These are phyloP conservation scores for Meloidogyne hapla DNA, from an alignment of 1,140 invertebrate genomes.

Conservation along the genomic window DNA sequence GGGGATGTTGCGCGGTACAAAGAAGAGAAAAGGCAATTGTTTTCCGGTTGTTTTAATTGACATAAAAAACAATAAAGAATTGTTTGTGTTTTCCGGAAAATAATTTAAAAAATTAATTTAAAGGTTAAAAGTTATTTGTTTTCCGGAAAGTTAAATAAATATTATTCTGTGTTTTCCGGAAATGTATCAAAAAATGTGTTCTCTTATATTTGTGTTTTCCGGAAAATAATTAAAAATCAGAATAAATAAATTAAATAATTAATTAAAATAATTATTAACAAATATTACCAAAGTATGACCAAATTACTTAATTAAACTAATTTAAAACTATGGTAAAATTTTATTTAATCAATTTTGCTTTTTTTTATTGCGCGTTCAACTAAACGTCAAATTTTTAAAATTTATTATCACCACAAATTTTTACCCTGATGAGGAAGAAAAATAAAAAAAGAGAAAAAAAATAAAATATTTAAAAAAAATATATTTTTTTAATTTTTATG, in stretches of 20 bases:
- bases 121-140: no score
- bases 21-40: not conserved
- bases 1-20: not conserved
- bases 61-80: no score
- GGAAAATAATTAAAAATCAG: not conserved
- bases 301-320: not conserved
- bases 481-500: no score
- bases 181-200: no score
- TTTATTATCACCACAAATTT: not conserved
- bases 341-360: not conserved
- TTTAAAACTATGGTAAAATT: not conserved
- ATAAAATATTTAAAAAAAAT: no score
- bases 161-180: no score
- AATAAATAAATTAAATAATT: not conserved
- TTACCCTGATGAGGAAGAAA: not conserved
- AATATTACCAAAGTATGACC: not conserved
- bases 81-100: not conserved
- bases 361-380: not conserved
- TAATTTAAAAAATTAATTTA: no score
- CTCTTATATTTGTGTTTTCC: not conserved
- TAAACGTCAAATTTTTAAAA: not conserved
- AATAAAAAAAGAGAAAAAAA: not conserved
- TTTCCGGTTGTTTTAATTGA: not conserved
- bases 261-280: not conserved
- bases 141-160: no score